Evolutionary conservation across 1,140 invertebrate species (phyloP).

Genomic region (Microplitis mediator): DNA sequence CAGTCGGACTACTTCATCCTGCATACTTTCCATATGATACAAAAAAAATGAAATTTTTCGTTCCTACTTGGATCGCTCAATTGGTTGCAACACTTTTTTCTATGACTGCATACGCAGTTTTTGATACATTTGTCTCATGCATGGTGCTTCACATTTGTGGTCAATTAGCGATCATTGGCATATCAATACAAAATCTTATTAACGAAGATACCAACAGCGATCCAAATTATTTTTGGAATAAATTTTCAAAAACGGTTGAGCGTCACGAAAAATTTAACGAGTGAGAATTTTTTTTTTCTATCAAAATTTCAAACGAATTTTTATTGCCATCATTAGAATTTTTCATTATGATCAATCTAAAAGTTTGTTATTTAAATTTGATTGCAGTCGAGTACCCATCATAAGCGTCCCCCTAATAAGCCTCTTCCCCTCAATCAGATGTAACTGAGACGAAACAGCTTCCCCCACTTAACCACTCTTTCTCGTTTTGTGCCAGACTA

Average conservation of each 20-base stretch:
- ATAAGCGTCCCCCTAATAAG: too few species aligned
- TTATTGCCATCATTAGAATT: too few species aligned
- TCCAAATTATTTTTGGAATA: neutral
- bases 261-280: constrained; percentile 6
- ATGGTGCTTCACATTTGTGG: constrained; percentile 37
- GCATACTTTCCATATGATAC: constrained; percentile 37
- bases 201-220: neutral
- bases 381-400: too few species aligned
- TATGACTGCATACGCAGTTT: constrained; percentile 30
- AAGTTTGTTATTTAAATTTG: too few species aligned
- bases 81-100: constrained; percentile 24
- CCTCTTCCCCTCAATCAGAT: too few species aligned
- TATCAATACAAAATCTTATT: neutral
- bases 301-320: too few species aligned
- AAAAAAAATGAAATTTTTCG: constrained; percentile 1
- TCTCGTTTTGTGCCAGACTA: too few species aligned
- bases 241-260: constrained; percentile 1
- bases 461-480: too few species aligned
- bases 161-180: neutral
- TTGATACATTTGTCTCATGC: constrained; percentile 37
- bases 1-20: constrained; percentile 28
- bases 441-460: too few species aligned
- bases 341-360: too few species aligned
- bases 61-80: constrained; percentile 33
- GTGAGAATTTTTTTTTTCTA: constrained; percentile 12